A percentile compares a stretch with the other conserved stretches of the same genome.
phyloP scores from a whole-genome alignment of 2,113 vertebrate genomes.

The Potamarius usumacintae region DNA sequence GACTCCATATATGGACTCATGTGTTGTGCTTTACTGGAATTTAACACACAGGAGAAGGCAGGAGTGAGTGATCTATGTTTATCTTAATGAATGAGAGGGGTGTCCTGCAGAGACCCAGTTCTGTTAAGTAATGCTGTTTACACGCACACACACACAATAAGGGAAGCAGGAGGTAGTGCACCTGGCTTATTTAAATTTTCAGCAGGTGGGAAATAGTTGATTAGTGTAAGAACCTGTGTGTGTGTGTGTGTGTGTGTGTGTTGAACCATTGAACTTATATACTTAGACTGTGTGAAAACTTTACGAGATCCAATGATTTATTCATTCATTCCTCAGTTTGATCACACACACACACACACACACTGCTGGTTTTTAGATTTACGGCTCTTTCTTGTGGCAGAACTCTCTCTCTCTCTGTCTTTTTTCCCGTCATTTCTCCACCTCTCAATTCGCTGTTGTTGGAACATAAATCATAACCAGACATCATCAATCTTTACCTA shows the following conservation, averaged over 20 bases:
- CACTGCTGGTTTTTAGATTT: constrained; percentile 60
- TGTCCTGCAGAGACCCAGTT: background rate
- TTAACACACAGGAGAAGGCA: background rate
- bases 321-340: constrained; percentile 11
- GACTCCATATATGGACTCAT: background rate
- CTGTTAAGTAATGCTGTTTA: constrained; percentile 20
- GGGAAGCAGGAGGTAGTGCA: background rate
- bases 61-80: background rate
- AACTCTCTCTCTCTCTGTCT: constrained; percentile 52
- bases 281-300: background rate
- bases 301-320: constrained; percentile 13
- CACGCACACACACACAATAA: constrained; percentile 10
- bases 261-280: background rate
- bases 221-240: constrained; percentile 8
- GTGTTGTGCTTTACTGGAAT: background rate
- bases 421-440: constrained; percentile 69
- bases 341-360: constrained; percentile 33
- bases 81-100: background rate
- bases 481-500: constrained; percentile 44
- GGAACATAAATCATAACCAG: constrained; percentile 58
- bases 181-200: constrained; percentile 11
- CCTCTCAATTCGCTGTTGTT: constrained; percentile 57
- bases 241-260: constrained; percentile 16
- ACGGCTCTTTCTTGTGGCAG: constrained; percentile 57
- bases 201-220: constrained; percentile 33